Evolutionary conservation across 2,888 invertebrate species (phyloP).

Genomic region (Meganola albula): DNA sequence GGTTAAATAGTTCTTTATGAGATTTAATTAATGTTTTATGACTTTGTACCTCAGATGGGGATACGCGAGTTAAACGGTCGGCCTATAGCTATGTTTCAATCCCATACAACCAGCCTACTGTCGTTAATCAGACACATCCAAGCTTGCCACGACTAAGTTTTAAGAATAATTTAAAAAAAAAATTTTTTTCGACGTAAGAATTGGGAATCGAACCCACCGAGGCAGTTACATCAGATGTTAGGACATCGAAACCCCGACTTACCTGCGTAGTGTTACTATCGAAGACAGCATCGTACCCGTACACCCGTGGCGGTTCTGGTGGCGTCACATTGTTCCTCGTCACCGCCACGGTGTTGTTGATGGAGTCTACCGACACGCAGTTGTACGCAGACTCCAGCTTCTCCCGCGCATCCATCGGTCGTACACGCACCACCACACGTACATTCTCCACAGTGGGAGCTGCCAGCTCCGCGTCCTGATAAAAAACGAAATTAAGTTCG

Average conservation of each 20-base stretch:
- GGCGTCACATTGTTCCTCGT: slow-evolving; percentile 83
- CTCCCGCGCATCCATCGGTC: slow-evolving; percentile 95
- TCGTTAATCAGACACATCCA: no score
- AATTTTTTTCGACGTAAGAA: no score
- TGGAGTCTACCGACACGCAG: slow-evolving; percentile 86
- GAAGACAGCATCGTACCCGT: slow-evolving; percentile 97
- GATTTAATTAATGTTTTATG: no score
- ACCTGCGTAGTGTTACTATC: slow-evolving; percentile 91
- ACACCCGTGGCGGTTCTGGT: slow-evolving; percentile 90
- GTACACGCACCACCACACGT: slow-evolving; percentile 94
- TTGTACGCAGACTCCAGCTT: slow-evolving; percentile 82
- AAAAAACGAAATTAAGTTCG: neutral
- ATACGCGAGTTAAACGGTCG: no score
- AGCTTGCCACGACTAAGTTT: no score
- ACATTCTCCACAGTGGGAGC: slow-evolving; percentile 92
- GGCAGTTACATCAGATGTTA: no score
- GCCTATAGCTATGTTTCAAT: no score
- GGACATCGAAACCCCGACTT: slow-evolving; percentile 15
- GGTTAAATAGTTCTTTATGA: no score
- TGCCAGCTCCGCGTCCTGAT: slow-evolving; percentile 67
- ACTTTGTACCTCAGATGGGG: no score
- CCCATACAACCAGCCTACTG: no score
- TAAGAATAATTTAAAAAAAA: no score
- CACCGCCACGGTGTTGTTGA: slow-evolving; percentile 87
- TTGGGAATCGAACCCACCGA: no score